Conservation (phyloP, 2,113 vertebrate species). For the Odontophorus gujanensis region DNA sequence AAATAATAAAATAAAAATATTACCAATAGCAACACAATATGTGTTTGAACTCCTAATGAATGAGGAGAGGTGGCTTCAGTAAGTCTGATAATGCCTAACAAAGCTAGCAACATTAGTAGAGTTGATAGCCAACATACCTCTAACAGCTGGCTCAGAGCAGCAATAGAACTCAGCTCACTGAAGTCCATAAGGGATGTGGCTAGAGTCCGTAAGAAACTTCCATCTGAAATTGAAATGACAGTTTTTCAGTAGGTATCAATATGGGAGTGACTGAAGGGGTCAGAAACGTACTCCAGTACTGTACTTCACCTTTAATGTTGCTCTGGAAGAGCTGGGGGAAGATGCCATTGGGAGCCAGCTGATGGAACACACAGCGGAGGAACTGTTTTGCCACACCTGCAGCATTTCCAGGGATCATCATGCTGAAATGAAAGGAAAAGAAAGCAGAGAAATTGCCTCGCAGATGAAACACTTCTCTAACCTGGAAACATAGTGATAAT, state of each 20-base stretch:
- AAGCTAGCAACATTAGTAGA: not conserved
- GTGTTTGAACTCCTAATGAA: not conserved
- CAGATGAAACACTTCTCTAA: not conserved
- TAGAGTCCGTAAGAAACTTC: slow-evolving; percentile 92
- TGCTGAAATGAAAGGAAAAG: slow-evolving; percentile 72
- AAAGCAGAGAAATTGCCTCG: not conserved
- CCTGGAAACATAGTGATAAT: not conserved
- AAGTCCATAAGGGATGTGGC: slow-evolving; percentile 94
- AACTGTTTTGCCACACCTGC: slow-evolving; percentile 99
- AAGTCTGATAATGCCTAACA: not conserved
- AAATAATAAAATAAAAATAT: no score
- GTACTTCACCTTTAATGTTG: slow-evolving; percentile 91
- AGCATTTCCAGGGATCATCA: slow-evolving; percentile 98
- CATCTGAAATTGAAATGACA: slow-evolving; percentile 81
- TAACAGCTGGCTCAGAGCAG: slow-evolving; percentile 94
- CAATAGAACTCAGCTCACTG: slow-evolving; percentile 94
- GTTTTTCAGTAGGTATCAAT: not conserved
- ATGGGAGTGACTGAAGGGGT: not conserved
- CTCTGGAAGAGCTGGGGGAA: slow-evolving; percentile 98
- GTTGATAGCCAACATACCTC: slow-evolving; percentile 81
- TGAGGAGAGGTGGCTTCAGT: not conserved
- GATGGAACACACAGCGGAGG: slow-evolving; percentile 96
- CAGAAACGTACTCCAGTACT: not conserved
- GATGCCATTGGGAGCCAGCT: slow-evolving; percentile 97
- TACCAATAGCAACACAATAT: no score